A percentile compares a stretch with the other conserved stretches of the same genome.
Evolutionary conservation across 2,797 vertebrate genomes (phyloP).

Genomic region (Sorex maritimensis): DNA sequence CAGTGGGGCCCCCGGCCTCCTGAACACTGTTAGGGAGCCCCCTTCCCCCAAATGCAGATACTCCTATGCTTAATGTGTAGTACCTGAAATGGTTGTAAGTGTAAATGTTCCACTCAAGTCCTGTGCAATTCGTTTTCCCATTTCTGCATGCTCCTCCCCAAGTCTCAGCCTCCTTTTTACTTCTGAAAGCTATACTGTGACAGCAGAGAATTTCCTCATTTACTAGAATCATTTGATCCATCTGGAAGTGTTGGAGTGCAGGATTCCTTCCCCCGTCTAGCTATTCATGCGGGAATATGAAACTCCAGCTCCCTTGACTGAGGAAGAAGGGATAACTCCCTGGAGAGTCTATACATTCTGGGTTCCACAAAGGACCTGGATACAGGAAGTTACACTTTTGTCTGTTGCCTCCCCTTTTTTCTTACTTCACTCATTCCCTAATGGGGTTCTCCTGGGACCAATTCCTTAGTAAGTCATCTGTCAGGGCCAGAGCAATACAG

Average conservation of each 20-base stretch:
- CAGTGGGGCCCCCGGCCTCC: too few relatives aligned
- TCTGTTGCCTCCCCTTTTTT: background rate
- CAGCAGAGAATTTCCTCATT: constrained; percentile 45
- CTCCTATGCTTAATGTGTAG: constrained; percentile 27
- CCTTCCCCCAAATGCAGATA: constrained; percentile 2
- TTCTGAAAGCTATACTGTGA: constrained; percentile 52
- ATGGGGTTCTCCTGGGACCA: background rate
- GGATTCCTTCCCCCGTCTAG: background rate
- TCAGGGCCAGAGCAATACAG: too few relatives aligned
- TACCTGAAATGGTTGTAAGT: constrained; percentile 46
- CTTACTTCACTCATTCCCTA: constrained; percentile 27
- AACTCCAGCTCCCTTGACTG: constrained; percentile 27
- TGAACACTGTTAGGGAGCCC: too few relatives aligned
- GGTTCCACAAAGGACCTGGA: background rate
- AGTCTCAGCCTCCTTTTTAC: constrained; percentile 31
- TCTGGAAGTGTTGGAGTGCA: constrained; percentile 42
- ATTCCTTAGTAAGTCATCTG: constrained; percentile 58
- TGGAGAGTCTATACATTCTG: background rate
- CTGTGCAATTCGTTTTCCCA: background rate
- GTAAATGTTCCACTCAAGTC: constrained; percentile 17
- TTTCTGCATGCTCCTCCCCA: constrained; percentile 12
- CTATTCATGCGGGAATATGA: constrained; percentile 28
- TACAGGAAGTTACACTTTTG: background rate
- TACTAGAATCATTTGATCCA: constrained; percentile 46
- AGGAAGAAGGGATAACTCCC: background rate